Evolutionary conservation across 1,140 invertebrate species (phyloP).

Genomic region (Brachionus asplanchnoidis): DNA sequence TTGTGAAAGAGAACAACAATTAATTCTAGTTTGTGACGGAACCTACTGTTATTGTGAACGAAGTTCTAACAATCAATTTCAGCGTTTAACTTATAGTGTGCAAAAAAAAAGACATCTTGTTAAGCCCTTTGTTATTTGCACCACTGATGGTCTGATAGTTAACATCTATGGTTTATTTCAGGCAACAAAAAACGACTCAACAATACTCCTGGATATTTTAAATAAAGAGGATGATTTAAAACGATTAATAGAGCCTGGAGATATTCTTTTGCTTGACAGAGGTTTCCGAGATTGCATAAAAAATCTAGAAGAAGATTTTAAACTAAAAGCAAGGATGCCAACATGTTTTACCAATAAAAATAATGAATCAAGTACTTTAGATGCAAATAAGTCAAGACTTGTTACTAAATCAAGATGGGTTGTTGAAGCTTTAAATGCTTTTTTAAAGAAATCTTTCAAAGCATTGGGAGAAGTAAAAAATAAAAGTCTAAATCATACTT

Average conservation of each 20-base stretch:
- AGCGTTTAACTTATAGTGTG: not conserved
- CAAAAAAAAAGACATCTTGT: constrained; percentile 2
- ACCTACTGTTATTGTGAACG: not conserved
- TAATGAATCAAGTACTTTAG: not conserved
- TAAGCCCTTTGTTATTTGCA: not conserved
- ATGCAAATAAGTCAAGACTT: not conserved
- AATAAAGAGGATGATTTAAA: not conserved
- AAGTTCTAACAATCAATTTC: not conserved
- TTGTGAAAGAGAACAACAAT: not conserved
- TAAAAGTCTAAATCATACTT: not conserved
- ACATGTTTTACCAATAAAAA: not conserved
- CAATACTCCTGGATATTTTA: not conserved
- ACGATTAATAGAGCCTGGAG: not conserved
- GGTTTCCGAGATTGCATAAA: not conserved
- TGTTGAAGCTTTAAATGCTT: not conserved
- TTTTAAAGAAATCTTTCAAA: no score
- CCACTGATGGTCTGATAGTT: not conserved
- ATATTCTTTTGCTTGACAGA: not conserved
- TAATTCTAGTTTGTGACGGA: not conserved
- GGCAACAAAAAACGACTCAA: not conserved
- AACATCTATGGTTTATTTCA: not conserved
- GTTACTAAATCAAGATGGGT: constrained; percentile 4
- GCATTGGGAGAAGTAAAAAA: not conserved
- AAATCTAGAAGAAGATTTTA: not conserved
- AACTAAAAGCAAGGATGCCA: not conserved